Evolutionary conservation across 2,888 invertebrate genomes (phyloP).

Genomic region (Sesia bembeciformis): DNA sequence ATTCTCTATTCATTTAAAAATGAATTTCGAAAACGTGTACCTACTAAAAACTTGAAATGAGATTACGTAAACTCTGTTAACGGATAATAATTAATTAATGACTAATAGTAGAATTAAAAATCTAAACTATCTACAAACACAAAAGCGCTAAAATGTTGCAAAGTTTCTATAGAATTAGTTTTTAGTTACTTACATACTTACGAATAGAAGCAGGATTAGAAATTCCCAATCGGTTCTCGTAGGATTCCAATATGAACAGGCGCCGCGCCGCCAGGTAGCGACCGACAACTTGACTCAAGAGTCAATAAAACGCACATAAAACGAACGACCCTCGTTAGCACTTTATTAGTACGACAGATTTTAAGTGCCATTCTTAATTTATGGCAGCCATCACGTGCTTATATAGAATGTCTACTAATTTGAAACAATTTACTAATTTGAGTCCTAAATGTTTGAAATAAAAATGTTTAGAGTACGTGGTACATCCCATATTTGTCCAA

Average conservation of each 20-base stretch:
- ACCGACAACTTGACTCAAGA: conserved; percentile 36
- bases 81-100: neutral
- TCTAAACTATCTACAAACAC: conserved; percentile 1
- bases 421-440: neutral
- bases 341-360: conserved; percentile 63
- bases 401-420: neutral
- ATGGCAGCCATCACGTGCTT: conserved; percentile 39
- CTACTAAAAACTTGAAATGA: too few relatives aligned
- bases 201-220: too few relatives aligned
- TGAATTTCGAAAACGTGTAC: too few relatives aligned
- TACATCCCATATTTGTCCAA: too few relatives aligned
- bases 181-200: conserved; percentile 5
- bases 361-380: conserved; percentile 52
- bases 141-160: conserved; percentile 52
- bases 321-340: conserved; percentile 64
- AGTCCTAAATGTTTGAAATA: too few relatives aligned
- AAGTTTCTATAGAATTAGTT: neutral
- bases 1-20: too few relatives aligned
- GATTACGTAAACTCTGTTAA: neutral
- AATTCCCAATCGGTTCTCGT: conserved; percentile 17
- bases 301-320: conserved; percentile 68
- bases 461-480: too few relatives aligned
- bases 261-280: conserved; percentile 28
- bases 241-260: conserved; percentile 50
- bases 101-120: neutral